These are phyloP conservation scores for Agrochola macilenta DNA, from an alignment of 2,888 invertebrate species.

Conservation along the genomic window DNA sequence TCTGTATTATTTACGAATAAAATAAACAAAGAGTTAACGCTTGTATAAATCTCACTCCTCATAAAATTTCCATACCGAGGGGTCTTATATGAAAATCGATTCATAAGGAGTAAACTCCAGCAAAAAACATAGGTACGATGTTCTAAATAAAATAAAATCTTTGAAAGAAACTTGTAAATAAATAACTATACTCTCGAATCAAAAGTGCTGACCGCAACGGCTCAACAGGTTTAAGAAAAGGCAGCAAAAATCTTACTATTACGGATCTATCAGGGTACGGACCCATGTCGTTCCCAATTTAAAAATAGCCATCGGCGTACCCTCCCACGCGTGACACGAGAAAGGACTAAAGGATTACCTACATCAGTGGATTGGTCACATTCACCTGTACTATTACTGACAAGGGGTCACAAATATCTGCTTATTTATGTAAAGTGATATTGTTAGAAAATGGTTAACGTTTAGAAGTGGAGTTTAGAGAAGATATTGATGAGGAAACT, in stretches of 20 bases:
- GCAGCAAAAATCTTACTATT: constrained; percentile 3
- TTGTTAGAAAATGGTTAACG: too few species aligned
- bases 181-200: neutral
- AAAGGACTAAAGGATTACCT: constrained; percentile 28
- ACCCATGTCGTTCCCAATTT: constrained; percentile 25
- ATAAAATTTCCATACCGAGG: too few species aligned
- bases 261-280: constrained; percentile 9
- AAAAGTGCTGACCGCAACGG: constrained; percentile 7
- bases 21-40: too few species aligned
- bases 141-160: neutral
- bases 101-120: too few species aligned
- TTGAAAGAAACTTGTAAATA: neutral
- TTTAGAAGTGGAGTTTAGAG: neutral
- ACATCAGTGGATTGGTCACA: constrained; percentile 35
- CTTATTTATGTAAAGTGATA: constrained; percentile 5
- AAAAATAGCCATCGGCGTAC: constrained; percentile 26
- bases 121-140: neutral
- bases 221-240: constrained; percentile 31
- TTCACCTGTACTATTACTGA: constrained; percentile 31
- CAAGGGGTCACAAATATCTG: constrained; percentile 10
- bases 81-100: too few species aligned
- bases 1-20: too few species aligned
- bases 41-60: too few species aligned
- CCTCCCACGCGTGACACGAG: constrained; percentile 2
- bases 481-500: neutral